Percentiles rank a stretch among this genome's conserved stretches.
phyloP scores from a whole-genome alignment of 2,888 invertebrate genomes.

The Euclidia mi region DNA sequence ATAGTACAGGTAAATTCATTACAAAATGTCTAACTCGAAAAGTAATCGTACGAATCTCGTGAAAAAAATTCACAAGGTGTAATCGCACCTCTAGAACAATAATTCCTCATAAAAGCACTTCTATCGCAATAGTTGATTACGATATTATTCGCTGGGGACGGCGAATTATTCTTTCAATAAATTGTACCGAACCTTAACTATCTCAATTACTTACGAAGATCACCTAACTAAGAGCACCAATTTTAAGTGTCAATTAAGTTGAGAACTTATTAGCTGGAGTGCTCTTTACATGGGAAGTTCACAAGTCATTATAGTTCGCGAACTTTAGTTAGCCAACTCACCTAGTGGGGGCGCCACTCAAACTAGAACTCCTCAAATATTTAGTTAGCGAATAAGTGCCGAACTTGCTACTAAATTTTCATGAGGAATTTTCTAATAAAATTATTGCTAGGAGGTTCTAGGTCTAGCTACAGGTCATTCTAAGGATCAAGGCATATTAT shows the following conservation, averaged over 20 bases:
- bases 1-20: too few relatives aligned
- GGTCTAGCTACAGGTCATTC: too few relatives aligned
- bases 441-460: constrained; percentile 14
- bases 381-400: constrained; percentile 43
- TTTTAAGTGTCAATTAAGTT: constrained; percentile 52
- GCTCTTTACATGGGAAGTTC: constrained; percentile 36
- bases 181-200: not conserved
- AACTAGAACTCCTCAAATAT: constrained; percentile 50
- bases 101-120: too few relatives aligned
- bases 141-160: too few relatives aligned
- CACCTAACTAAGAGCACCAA: constrained; percentile 23
- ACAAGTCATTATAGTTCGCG: constrained; percentile 48
- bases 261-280: constrained; percentile 45
- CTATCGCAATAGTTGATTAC: too few relatives aligned
- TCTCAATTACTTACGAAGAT: constrained; percentile 13
- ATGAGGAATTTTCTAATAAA: constrained; percentile 26
- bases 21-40: too few relatives aligned
- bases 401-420: constrained; percentile 46
- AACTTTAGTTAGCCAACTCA: constrained; percentile 46
- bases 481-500: too few relatives aligned
- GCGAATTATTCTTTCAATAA: too few relatives aligned
- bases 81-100: too few relatives aligned
- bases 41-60: too few relatives aligned
- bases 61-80: too few relatives aligned
- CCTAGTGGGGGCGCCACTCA: constrained; percentile 26